phyloP scores from a whole-genome alignment of 2,797 vertebrate genomes.

The Phoeniculus purpureus region DNA sequence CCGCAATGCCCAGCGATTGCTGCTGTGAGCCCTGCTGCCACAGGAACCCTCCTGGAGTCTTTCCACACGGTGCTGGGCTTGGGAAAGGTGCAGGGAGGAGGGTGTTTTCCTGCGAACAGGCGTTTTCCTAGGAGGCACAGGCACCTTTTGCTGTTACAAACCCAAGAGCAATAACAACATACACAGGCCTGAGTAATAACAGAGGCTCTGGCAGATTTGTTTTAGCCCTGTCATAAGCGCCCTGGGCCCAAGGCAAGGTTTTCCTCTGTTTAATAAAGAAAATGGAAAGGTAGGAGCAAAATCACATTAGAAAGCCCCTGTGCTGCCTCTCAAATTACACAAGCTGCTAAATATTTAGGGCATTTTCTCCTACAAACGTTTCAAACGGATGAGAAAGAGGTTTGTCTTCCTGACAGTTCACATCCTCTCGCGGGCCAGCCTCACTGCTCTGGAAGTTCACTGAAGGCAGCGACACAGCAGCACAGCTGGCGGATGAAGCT shows the following conservation, averaged over 20 bases:
- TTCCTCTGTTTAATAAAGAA: slow-evolving; percentile 56
- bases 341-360: slow-evolving; percentile 69
- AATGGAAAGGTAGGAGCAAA: slow-evolving; percentile 38
- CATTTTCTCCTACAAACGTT: slow-evolving; percentile 47
- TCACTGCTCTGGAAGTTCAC: slow-evolving; percentile 34
- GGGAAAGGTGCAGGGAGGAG: background rate
- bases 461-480: slow-evolving; percentile 2
- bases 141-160: slow-evolving; percentile 39
- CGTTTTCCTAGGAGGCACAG: background rate
- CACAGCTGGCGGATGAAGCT: slow-evolving; percentile 14
- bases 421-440: slow-evolving; percentile 29
- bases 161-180: slow-evolving; percentile 19
- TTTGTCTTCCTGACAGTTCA: slow-evolving; percentile 57
- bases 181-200: slow-evolving; percentile 18
- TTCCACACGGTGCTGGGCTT: background rate
- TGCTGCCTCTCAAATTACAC: slow-evolving; percentile 51
- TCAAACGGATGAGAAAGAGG: slow-evolving; percentile 37
- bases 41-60: background rate
- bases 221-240: slow-evolving; percentile 1
- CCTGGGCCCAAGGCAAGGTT: slow-evolving; percentile 43
- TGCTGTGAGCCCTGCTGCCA: background rate
- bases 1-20: background rate
- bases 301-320: background rate
- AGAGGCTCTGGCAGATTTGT: slow-evolving; percentile 36
- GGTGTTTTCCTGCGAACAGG: background rate